Evolutionary conservation across 2,888 invertebrate species (phyloP).

Genomic region (Papilio gigon): DNA sequence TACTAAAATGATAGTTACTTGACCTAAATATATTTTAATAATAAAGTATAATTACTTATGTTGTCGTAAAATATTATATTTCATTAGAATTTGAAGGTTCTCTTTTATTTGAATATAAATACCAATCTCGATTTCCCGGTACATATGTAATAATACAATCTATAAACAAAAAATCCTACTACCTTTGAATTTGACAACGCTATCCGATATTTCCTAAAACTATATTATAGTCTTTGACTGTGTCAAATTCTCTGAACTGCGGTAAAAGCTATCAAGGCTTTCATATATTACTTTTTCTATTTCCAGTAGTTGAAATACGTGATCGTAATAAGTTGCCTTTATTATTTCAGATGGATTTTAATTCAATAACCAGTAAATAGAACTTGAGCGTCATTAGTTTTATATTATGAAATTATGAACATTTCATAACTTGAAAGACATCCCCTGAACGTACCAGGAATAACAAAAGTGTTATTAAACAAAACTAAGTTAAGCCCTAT

Average conservation of each 20-base stretch:
- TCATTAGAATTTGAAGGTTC: background rate
- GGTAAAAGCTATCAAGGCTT: background rate
- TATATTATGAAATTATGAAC: too few relatives aligned
- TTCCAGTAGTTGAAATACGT: too few relatives aligned
- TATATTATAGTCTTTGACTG: background rate
- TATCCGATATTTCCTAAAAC: slow-evolving; percentile 1
- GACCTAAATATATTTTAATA: background rate
- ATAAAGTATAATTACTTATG: background rate
- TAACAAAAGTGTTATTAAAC: too few relatives aligned
- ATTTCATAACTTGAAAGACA: too few relatives aligned
- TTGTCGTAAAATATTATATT: background rate
- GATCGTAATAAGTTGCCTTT: too few relatives aligned
- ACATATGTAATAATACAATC: background rate
- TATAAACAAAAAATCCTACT: background rate
- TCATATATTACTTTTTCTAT: background rate
- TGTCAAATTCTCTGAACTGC: background rate
- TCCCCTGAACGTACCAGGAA: too few relatives aligned
- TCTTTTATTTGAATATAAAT: background rate
- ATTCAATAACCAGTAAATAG: too few relatives aligned
- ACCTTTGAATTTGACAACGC: background rate
- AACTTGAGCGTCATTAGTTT: too few relatives aligned
- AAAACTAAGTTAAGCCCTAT: too few relatives aligned
- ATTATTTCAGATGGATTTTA: too few relatives aligned
- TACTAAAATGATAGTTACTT: too few relatives aligned
- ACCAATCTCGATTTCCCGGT: background rate